A percentile compares a stretch with the other conserved stretches of the same genome.
Evolutionary conservation across 2,888 invertebrate species (phyloP).

Genomic region (Chrysomela aeneicollis): DNA sequence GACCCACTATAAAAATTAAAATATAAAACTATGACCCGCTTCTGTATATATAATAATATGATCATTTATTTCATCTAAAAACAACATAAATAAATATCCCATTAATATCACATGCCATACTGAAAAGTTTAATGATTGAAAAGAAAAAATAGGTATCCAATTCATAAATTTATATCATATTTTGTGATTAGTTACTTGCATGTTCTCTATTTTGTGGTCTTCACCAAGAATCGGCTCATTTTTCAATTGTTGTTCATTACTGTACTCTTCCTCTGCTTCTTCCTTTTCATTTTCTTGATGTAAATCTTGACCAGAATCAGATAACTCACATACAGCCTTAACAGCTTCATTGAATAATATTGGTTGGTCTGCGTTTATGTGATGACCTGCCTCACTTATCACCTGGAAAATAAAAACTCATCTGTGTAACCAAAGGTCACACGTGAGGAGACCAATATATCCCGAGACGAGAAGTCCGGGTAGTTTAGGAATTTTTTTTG

Average conservation of each 20-base stretch:
- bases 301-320: slow-evolving; percentile 11
- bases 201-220: not conserved
- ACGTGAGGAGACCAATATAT: too few species aligned
- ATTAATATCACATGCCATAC: not conserved
- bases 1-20: too few species aligned
- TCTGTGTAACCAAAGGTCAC: not conserved
- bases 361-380: slow-evolving; percentile 92
- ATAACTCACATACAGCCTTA: slow-evolving; percentile 69
- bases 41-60: too few species aligned
- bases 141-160: not conserved
- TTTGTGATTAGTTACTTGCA: slow-evolving; percentile 15
- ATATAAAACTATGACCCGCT: too few species aligned
- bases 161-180: not conserved
- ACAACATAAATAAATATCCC: not conserved
- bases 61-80: too few species aligned
- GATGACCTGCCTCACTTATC: slow-evolving; percentile 90
- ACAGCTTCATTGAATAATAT: slow-evolving; percentile 87
- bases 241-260: not conserved
- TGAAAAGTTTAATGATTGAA: not conserved
- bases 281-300: not conserved
- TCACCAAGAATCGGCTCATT: not conserved
- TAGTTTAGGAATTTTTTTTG: too few species aligned
- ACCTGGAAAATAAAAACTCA: slow-evolving; percentile 64
- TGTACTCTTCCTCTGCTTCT: slow-evolving; percentile 1
- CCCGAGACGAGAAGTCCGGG: too few species aligned